phyloP scores from a whole-genome alignment of 2,888 invertebrate species.

The Parasteatoda lunata region DNA sequence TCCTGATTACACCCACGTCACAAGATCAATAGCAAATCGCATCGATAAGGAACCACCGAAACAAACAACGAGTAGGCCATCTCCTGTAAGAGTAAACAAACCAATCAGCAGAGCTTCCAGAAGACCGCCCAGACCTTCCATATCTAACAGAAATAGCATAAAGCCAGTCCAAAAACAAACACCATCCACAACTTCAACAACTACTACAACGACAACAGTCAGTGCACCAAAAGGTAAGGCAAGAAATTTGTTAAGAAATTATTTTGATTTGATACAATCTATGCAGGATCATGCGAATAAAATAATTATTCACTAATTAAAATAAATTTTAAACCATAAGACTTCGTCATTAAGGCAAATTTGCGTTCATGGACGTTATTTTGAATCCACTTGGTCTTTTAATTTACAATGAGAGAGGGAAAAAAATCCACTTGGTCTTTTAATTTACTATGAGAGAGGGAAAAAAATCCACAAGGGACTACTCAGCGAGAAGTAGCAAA shows the following conservation, averaged over 20 bases:
- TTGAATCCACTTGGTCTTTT: too few species aligned
- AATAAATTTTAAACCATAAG: too few species aligned
- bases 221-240: constrained; percentile 7
- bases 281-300: too few species aligned
- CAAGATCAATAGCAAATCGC: constrained; percentile 78
- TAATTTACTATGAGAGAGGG: too few species aligned
- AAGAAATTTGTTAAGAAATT: background rate
- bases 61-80: constrained; percentile 38
- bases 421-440: too few species aligned
- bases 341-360: too few species aligned
- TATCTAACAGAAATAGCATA: constrained; percentile 6
- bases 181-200: constrained; percentile 19
- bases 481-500: too few species aligned
- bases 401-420: too few species aligned
- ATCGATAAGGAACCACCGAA: constrained; percentile 36
- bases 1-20: constrained; percentile 92
- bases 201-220: background rate
- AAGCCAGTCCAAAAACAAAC: constrained; percentile 21
- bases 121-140: constrained; percentile 3
- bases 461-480: too few species aligned
- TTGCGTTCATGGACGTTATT: too few species aligned
- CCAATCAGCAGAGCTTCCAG: constrained; percentile 10
- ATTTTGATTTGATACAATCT: background rate
- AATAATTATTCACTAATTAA: too few species aligned
- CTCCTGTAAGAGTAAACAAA: constrained; percentile 6